phyloP scores from a whole-genome alignment of 2,888 invertebrate genomes.

The Notodonta dromedarius region DNA sequence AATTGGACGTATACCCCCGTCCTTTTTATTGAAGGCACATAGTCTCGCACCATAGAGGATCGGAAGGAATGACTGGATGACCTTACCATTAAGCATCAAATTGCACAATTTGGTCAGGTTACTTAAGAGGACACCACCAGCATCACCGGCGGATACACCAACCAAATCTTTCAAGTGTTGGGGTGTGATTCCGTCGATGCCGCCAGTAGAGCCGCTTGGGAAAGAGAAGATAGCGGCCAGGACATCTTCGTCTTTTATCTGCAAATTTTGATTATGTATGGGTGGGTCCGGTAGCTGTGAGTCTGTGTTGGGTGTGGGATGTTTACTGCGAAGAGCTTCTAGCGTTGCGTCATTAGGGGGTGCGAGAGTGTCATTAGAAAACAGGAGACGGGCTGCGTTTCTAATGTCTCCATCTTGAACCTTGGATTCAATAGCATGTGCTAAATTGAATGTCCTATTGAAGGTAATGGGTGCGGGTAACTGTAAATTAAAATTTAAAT shows the following conservation, averaged over 20 bases:
- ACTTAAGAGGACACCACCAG: neutral
- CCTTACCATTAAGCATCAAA: neutral
- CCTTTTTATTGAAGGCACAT: neutral
- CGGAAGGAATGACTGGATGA: neutral
- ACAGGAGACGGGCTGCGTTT: too few relatives aligned
- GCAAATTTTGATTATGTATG: too few relatives aligned
- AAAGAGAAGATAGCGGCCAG: neutral
- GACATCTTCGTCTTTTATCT: too few relatives aligned
- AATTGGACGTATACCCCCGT: neutral
- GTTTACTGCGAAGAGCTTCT: neutral
- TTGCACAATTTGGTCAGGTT: neutral
- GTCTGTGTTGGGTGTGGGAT: neutral
- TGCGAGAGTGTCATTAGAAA: too few relatives aligned
- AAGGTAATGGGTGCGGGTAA: too few relatives aligned
- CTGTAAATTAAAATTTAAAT: too few relatives aligned
- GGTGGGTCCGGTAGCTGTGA: neutral
- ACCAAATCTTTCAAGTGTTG: conserved; percentile 1
- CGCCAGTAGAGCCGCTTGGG: neutral
- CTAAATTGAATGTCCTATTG: neutral
- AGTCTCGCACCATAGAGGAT: neutral
- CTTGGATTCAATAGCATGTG: too few relatives aligned
- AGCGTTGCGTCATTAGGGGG: neutral
- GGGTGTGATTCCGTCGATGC: neutral
- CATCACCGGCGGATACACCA: neutral
- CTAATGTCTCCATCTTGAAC: too few relatives aligned